phyloP scores from a whole-genome alignment of 2,113 vertebrate genomes.

The Xiphophorus hellerii region DNA sequence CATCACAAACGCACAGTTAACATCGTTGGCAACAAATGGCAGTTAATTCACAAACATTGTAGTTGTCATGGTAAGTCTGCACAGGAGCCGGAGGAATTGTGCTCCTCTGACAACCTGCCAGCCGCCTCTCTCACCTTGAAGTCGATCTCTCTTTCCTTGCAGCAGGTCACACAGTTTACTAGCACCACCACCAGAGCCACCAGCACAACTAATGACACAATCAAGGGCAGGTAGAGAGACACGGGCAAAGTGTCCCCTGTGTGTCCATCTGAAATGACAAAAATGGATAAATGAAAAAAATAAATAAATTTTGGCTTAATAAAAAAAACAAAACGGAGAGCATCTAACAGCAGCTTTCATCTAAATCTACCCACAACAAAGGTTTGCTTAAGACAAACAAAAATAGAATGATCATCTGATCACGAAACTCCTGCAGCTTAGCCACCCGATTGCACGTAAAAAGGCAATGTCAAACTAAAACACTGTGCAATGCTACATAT shows the following conservation, averaged over 20 bases:
- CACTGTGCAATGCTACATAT: too few species aligned
- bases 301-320: background rate
- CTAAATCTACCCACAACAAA: slow-evolving; percentile 39
- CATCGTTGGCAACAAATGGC: background rate
- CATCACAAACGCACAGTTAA: background rate
- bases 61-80: slow-evolving; percentile 4
- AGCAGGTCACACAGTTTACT: slow-evolving; percentile 93
- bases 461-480: background rate
- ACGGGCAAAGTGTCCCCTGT: slow-evolving; percentile 32
- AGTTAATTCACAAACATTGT: background rate
- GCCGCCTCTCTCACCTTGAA: slow-evolving; percentile 88
- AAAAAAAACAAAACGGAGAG: background rate
- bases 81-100: background rate
- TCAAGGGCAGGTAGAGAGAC: slow-evolving; percentile 76
- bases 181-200: slow-evolving; percentile 85
- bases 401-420: slow-evolving; percentile 19
- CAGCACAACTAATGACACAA: slow-evolving; percentile 85
- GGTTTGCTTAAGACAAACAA: slow-evolving; percentile 19
- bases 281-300: background rate
- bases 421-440: background rate
- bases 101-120: slow-evolving; percentile 16
- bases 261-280: slow-evolving; percentile 53
- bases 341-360: background rate
- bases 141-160: slow-evolving; percentile 95
- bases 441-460: background rate